Percentiles rank a stretch among this genome's conserved stretches.
phyloP scores from a whole-genome alignment of 2,888 invertebrate species.

The Agapostemon virescens region DNA sequence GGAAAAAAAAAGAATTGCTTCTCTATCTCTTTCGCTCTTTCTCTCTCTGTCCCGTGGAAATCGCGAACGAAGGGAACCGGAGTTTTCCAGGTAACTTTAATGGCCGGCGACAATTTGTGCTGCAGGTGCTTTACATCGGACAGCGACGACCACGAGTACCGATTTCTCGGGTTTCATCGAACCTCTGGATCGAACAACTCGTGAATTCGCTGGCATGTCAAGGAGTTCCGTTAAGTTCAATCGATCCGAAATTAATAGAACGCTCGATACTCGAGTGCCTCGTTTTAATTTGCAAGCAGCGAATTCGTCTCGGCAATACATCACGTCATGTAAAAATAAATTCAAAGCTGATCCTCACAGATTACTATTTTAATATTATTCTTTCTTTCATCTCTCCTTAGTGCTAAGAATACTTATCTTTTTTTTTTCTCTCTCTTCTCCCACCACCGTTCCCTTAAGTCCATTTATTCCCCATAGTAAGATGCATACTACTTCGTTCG shows the following conservation, averaged over 20 bases:
- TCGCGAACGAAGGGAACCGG: neutral
- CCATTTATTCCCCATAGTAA: conserved; percentile 72
- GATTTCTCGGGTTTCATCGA: conserved; percentile 11
- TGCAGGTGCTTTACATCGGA: conserved; percentile 9
- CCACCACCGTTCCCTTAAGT: conserved; percentile 57
- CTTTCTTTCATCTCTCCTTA: conserved; percentile 68
- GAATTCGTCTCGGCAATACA: conserved; percentile 69
- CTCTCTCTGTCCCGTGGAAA: neutral
- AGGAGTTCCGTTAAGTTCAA: conserved; percentile 13
- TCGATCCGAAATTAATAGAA: conserved; percentile 26
- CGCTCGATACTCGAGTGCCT: conserved; percentile 50
- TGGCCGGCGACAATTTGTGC: conserved; percentile 20
- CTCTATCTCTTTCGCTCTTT: too few species aligned
- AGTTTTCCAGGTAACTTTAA: conserved; percentile 23
- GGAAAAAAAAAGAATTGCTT: neutral
- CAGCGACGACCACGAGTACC: conserved; percentile 48
- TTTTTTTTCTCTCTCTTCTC: too few species aligned
- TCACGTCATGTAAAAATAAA: conserved; percentile 80
- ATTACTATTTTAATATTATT: conserved; percentile 67
- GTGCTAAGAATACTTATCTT: conserved; percentile 70
- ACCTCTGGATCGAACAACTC: neutral
- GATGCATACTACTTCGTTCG: conserved; percentile 77
- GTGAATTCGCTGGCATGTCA: neutral
- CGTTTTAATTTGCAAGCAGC: conserved; percentile 65
- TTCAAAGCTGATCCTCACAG: conserved; percentile 78